Conservation (phyloP, 2,113 vertebrate genomes). For the Pachypanchax playfairii region DNA sequence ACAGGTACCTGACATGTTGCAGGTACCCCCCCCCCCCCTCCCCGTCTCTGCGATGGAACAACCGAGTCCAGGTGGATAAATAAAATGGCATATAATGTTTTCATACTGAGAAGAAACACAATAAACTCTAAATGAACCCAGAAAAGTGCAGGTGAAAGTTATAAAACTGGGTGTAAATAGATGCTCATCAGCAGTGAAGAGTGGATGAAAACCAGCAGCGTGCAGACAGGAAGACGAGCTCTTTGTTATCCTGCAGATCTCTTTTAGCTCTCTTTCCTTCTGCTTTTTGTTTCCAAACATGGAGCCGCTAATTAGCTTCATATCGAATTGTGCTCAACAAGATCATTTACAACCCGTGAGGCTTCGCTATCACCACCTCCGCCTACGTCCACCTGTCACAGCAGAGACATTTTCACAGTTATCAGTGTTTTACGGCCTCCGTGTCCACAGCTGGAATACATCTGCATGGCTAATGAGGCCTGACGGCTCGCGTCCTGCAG, state of each 20-base stretch:
- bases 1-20: background rate
- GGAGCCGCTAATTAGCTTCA: constrained; percentile 38
- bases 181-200: background rate
- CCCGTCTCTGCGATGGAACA: too few relatives aligned
- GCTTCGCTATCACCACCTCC: constrained; percentile 6
- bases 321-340: background rate
- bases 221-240: background rate
- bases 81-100: too few relatives aligned
- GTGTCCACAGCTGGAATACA: constrained; percentile 29
- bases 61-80: too few relatives aligned
- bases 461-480: constrained; percentile 49
- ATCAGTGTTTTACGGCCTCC: constrained; percentile 9
- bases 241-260: background rate
- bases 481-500: constrained; percentile 16
- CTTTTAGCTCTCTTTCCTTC: background rate
- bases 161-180: background rate
- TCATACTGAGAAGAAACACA: background rate
- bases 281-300: constrained; percentile 1
- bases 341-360: constrained; percentile 1
- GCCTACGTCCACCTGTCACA: constrained; percentile 15
- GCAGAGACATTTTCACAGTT: constrained; percentile 11
- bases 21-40: too few relatives aligned
- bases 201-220: too few relatives aligned
- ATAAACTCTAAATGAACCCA: background rate
- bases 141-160: background rate